Evolutionary conservation across 2,888 invertebrate species (phyloP), one percentile per base, ranked within the genome.

Genomic region (Malthinus flaveolus): DNA sequence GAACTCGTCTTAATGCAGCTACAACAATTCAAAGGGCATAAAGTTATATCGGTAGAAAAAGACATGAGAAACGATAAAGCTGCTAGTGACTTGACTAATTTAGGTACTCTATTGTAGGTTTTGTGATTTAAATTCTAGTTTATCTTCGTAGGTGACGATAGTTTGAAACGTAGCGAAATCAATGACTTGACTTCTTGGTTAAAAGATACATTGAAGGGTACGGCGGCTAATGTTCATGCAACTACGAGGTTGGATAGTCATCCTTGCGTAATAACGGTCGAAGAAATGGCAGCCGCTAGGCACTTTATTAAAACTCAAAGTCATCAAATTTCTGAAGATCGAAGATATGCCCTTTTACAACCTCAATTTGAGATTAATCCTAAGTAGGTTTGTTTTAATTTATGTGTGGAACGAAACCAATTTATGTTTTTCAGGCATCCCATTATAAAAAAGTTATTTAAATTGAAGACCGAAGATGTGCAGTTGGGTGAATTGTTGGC

Each of bases 211-310:
- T 80, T 97, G 15, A 81, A 85, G 1, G 90, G 90, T 1, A 93
- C 92, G 80, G 93, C 94, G 1, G 85, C 87, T 39, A 87, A 89
- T 56, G 90, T 96, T 0, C 90, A 90, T 75, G 87, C 90, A 1
- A 97, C 97, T 0, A 87, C 86, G 33, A 87, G 92, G 54, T 81
- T 97, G 37, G 93, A 93, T 68, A 84, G 86, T 1, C 95, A 98
- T 80, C 97, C 98, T 0, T 97, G 97, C 75, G 92, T 97, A 1
- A 86, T 98, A 1, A 95, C 95, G 0, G 95, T 97, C 0, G 93
- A 92, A 66, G 97, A 98, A 80, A 97, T 97, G 95, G 97, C 94
- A 0, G 92, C 95, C 1, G 97, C 97, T 0, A 83, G 98, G 44
- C 97, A 97, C 78, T 97, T 97, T 73, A 87, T 97, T 52, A 85